These are phyloP conservation scores for Holotrichia oblita DNA, from an alignment of 1,140 invertebrate species.

Conservation along the genomic window DNA sequence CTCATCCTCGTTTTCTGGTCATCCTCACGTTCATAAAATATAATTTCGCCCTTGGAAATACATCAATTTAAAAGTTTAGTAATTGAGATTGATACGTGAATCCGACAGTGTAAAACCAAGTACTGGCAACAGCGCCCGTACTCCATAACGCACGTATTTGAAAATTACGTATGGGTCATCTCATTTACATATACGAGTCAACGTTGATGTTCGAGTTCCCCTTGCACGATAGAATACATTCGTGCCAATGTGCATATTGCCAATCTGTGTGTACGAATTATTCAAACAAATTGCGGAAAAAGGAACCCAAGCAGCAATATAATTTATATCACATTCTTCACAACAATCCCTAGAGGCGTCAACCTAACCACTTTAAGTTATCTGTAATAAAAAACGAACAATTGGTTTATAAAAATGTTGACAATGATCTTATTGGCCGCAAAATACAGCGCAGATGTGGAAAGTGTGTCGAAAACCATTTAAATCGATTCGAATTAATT, in stretches of 20 bases:
- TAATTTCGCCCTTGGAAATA: background rate
- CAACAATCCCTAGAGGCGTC: too few species aligned
- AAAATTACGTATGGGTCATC: slow-evolving; percentile 1
- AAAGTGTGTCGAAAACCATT: background rate
- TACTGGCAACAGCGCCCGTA: background rate
- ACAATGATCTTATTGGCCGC: too few species aligned
- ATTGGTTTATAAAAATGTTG: too few species aligned
- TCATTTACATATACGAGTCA: slow-evolving; percentile 3
- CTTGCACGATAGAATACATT: background rate
- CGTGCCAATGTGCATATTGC: slow-evolving; percentile 3
- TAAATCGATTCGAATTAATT: background rate
- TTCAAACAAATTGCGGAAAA: background rate
- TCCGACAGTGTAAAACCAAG: slow-evolving; percentile 12
- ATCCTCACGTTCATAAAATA: background rate
- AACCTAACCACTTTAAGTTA: too few species aligned
- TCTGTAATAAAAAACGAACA: too few species aligned
- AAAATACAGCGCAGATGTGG: background rate
- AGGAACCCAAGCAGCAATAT: background rate
- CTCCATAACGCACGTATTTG: background rate
- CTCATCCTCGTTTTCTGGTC: background rate
- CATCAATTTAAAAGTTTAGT: background rate
- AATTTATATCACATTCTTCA: too few species aligned
- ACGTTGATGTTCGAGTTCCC: background rate
- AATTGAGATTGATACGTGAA: slow-evolving; percentile 27
- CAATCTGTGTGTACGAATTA: background rate